phyloP scores from a whole-genome alignment of 2,797 vertebrate genomes.

The Ctenopoma multispine region DNA sequence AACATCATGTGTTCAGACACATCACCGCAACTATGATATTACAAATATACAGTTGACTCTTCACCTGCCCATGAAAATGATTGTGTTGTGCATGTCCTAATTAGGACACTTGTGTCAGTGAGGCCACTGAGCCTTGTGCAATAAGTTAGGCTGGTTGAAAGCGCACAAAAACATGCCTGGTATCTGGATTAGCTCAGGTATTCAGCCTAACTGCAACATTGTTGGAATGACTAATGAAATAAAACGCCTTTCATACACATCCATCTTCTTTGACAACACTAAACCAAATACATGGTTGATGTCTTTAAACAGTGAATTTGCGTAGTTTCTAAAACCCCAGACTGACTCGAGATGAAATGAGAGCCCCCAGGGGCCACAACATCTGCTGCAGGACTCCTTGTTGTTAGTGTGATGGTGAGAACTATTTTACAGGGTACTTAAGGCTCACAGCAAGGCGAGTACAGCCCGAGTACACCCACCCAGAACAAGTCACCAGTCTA shows the following conservation, averaged over 20 bases:
- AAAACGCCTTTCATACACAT: slow-evolving; percentile 18
- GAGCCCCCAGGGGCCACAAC: no score
- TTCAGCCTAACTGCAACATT: slow-evolving; percentile 38
- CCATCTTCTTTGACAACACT: slow-evolving; percentile 9
- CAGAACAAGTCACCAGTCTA: no score
- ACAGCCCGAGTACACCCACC: no score
- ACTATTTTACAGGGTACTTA: no score
- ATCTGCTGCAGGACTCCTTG: no score
- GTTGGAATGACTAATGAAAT: slow-evolving; percentile 23
- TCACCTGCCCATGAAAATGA: background rate
- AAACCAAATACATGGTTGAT: no score
- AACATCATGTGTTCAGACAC: background rate
- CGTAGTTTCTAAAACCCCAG: no score
- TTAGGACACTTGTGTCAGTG: background rate
- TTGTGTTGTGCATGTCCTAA: background rate
- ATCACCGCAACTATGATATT: background rate
- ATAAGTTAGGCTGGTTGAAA: slow-evolving; percentile 19
- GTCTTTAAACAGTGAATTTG: no score
- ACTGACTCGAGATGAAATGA: no score
- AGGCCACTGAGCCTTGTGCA: slow-evolving; percentile 34
- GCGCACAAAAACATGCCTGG: slow-evolving; percentile 41
- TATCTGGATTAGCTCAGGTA: slow-evolving; percentile 59
- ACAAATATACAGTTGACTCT: background rate
- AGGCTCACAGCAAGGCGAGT: no score
- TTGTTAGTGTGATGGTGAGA: no score